Conservation (phyloP, 2,888 invertebrate species). For the Agrilus mali region DNA sequence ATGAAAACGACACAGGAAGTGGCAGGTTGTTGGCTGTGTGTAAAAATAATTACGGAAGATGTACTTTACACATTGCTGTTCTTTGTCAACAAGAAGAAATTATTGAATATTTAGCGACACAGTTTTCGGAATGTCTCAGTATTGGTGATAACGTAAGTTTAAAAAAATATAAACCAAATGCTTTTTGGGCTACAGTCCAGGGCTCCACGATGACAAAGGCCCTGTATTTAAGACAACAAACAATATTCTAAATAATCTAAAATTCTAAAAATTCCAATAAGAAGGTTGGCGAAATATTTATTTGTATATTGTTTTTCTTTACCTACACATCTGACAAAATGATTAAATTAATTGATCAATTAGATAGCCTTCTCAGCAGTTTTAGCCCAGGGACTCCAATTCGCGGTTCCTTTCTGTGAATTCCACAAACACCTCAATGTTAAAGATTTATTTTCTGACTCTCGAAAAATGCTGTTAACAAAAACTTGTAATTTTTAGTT, state of each 20-base stretch:
- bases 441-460: too few relatives aligned
- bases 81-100: conserved; percentile 71
- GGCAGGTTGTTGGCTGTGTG: conserved; percentile 43
- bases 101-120: conserved; percentile 60
- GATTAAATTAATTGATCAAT: background rate
- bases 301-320: too few relatives aligned
- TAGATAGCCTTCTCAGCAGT: too few relatives aligned
- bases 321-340: too few relatives aligned
- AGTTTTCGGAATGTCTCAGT: conserved; percentile 59
- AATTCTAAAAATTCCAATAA: too few relatives aligned
- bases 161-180: background rate
- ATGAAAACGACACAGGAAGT: conserved; percentile 38
- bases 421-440: too few relatives aligned
- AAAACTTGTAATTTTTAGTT: conserved; percentile 42
- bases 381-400: too few relatives aligned
- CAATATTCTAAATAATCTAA: background rate
- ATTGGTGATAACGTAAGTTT: conserved; percentile 73
- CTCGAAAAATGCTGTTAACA: too few relatives aligned
- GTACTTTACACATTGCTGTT: conserved; percentile 76
- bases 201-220: too few relatives aligned
- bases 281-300: too few relatives aligned
- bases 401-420: too few relatives aligned
- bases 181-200: too few relatives aligned
- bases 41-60: conserved; percentile 61
- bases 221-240: background rate